Evolutionary conservation across 1,140 invertebrate species (phyloP).

Genomic region (Polypedilum pembai): DNA sequence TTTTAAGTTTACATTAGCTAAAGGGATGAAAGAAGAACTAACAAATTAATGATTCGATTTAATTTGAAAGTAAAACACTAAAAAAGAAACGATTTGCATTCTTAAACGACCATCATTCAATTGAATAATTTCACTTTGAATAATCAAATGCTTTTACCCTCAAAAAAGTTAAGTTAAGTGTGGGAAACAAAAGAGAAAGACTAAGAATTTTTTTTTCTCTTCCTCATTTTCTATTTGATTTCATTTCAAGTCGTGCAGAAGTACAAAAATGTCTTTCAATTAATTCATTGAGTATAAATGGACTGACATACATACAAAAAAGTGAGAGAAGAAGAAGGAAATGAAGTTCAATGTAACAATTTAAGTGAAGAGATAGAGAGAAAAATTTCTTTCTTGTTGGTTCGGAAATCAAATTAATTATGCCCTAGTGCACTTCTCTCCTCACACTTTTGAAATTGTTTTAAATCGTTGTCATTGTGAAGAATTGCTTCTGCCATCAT

Average conservation of each 20-base stretch:
- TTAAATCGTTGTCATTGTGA: not conserved
- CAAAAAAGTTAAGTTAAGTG: no score
- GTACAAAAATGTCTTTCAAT: slow-evolving; percentile 3
- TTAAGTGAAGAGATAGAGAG: not conserved
- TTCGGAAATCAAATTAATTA: slow-evolving; percentile 10
- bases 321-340: not conserved
- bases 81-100: no score
- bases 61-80: no score
- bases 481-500: not conserved
- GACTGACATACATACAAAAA: not conserved
- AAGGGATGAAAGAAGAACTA: no score
- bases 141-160: no score
- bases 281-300: not conserved
- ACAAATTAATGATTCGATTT: no score
- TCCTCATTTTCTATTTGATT: slow-evolving; percentile 3
- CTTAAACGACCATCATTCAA: no score
- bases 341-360: not conserved
- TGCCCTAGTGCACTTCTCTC: not conserved
- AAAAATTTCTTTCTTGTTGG: not conserved
- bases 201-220: no score
- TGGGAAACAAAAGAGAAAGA: no score
- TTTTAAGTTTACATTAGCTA: no score
- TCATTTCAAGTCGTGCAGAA: slow-evolving; percentile 16
- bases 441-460: not conserved
- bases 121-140: no score